A percentile compares a stretch with the other conserved stretches of the same genome.
Conservation (phyloP, 2,797 vertebrate genomes). For the Spatula versicolor region DNA sequence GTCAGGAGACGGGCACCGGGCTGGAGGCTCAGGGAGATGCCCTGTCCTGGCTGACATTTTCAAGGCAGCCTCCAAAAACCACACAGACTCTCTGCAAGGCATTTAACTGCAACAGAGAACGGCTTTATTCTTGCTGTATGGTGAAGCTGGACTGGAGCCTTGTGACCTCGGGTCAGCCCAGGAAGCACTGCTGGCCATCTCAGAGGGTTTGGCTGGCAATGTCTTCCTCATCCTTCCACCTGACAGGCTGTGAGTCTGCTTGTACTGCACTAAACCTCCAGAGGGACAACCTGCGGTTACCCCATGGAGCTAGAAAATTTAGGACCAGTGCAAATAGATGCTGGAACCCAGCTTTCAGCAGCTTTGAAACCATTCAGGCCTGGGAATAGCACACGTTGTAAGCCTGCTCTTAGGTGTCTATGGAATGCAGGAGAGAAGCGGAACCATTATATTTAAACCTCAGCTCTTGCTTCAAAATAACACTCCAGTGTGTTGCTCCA, state of each 20-base stretch:
- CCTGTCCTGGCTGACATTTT: rapidly evolving
- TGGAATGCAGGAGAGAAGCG: not conserved
- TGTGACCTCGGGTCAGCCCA: too few species aligned
- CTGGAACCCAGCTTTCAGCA: not conserved
- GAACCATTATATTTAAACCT: not conserved
- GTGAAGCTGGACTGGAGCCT: too few species aligned
- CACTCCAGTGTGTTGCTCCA: not conserved
- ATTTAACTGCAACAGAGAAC: not conserved
- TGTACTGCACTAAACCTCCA: not conserved
- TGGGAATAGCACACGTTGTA: not conserved
- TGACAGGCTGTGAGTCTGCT: rapidly evolving
- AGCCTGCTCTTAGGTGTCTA: not conserved
- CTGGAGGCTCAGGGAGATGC: not conserved
- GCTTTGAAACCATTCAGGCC: not conserved
- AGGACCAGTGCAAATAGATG: not conserved
- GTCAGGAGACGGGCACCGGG: rapidly evolving
- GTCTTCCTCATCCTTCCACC: not conserved
- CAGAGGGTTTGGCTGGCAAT: rapidly evolving
- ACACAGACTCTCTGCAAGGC: not conserved
- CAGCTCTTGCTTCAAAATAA: not conserved
- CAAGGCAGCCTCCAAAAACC: not conserved
- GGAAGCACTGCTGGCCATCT: not conserved
- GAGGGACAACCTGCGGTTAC: not conserved
- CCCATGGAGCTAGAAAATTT: not conserved
- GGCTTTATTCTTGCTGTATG: rapidly evolving